Evolutionary conservation across 2,113 vertebrate genomes (phyloP).

Genomic region (Oxyura jamaicensis): DNA sequence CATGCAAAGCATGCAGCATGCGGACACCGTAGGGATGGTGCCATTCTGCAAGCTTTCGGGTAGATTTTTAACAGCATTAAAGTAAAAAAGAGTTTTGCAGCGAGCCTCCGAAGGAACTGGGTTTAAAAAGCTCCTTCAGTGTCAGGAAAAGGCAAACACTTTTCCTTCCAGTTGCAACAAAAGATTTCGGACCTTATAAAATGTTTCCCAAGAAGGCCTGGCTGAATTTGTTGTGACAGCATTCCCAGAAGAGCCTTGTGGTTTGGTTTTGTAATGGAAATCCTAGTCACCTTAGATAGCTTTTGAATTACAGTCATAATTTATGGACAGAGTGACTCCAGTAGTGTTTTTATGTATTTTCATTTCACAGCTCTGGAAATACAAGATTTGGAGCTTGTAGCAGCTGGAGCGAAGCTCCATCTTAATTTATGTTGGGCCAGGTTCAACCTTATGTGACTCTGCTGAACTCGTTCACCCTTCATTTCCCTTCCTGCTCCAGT

Average conservation of each 20-base stretch:
- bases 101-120: background rate
- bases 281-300: background rate
- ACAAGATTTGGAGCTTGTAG: background rate
- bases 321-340: background rate
- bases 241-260: background rate
- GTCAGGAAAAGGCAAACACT: background rate
- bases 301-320: background rate
- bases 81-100: background rate
- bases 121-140: background rate
- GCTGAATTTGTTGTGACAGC: background rate
- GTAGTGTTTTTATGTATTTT: background rate
- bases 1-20: background rate
- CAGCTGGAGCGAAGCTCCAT: background rate
- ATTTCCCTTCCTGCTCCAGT: background rate
- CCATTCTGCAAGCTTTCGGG: rapidly evolving
- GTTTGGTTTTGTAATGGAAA: background rate
- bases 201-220: background rate
- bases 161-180: background rate
- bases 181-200: background rate
- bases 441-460: background rate
- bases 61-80: background rate
- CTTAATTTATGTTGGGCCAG: background rate
- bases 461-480: background rate
- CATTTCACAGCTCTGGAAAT: background rate
- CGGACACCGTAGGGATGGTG: background rate